Evolutionary conservation across 1,140 invertebrate species (phyloP), one percentile per base, ranked within the genome.

Genomic region (Chelonus insularis): DNA sequence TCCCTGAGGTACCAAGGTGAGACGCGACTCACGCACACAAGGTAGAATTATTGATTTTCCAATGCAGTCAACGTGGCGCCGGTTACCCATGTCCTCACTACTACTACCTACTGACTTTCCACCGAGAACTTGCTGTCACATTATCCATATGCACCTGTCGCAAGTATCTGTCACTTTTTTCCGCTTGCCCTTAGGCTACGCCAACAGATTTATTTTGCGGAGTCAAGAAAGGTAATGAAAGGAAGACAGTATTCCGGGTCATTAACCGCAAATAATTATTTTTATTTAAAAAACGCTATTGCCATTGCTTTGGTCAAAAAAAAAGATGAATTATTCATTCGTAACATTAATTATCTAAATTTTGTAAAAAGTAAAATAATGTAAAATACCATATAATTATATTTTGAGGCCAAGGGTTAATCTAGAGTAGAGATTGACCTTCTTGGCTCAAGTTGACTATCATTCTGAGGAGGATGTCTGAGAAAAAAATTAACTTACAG

Each of bases 41-140:
- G 21, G 18, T 37, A 59, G 45, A 47, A 58, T 68, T 80, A 80
- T 80, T 80, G 78, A 80, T 80, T 80, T 80, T 78, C 70, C 65
- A 41, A 68, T 67, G 70, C 74, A 79, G 77, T 78, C 76, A 72
- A 71, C 68, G 68, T 67, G 74, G 76, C 76, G 77, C 75, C 78
- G 68, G 59, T 68, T 63, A 36, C 23, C 29, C 29, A 52, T 14
- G 50, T 52, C 12, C 50, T 16, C 29, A 34, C 12, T 14, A 36
- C 50, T 39, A 55, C 52, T 29, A n/a, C 20, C 14, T 1, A 12
- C 16, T 12, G 12, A 23, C 29, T 39, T 5, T 23, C 29, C 39
- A 25, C 11, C 6, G 2, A 11, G 1, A 5, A 4, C 16, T 52
- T 29, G 7, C 29, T 52, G 50, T 52, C 50, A 52, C 50, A 52